Evolutionary conservation across 1,140 invertebrate species (phyloP), one percentile per base, ranked within the genome.

Genomic region (Gryon sp.): DNA sequence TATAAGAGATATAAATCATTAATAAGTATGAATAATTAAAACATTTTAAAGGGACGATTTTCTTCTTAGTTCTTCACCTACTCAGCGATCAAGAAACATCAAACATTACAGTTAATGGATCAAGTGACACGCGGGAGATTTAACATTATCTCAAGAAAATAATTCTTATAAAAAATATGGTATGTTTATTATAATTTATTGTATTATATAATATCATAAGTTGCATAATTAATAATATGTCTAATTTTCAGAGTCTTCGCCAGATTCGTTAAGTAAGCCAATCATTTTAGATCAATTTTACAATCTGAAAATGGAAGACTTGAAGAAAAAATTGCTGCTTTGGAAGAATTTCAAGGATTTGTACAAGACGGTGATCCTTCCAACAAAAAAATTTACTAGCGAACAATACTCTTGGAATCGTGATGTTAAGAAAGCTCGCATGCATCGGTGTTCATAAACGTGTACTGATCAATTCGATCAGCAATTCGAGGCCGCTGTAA

Each of bases 1-100:
- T n/a, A n/a, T n/a, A n/a, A n/a, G n/a, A n/a, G n/a, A n/a, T n/a
- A n/a, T n/a, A n/a, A n/a, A n/a, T n/a, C n/a, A n/a, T n/a, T n/a
- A n/a, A n/a, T n/a, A n/a, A n/a, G n/a, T n/a, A n/a, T n/a, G n/a
- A 12, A 24, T 48, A 20, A 66, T 18, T 52, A 57, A 6, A 12
- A 46, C 22, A 19, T 41, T 41, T 48, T 66, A 48, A 16, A 88
- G 87, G 88, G 88, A 15, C 86, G 87, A 30, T 89, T 88, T 12
- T 89, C 88, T 4, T 89, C 88, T n/a, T 1, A 86, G 89, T 36
- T 89, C 88, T 3, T 90, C 89, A 9, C 89, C 89, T 1, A 90
- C 89, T 0, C 89, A 90, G 59, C 82, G 87, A 28, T 85, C 78
- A n/a, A 83, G 84, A 65, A 79, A 80, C 8, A 2, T 82, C 78